Percentiles rank a stretch among this genome's conserved stretches.
Evolutionary conservation across 2,797 vertebrate species (phyloP).

Genomic region (Oreochromis mossambicus): DNA sequence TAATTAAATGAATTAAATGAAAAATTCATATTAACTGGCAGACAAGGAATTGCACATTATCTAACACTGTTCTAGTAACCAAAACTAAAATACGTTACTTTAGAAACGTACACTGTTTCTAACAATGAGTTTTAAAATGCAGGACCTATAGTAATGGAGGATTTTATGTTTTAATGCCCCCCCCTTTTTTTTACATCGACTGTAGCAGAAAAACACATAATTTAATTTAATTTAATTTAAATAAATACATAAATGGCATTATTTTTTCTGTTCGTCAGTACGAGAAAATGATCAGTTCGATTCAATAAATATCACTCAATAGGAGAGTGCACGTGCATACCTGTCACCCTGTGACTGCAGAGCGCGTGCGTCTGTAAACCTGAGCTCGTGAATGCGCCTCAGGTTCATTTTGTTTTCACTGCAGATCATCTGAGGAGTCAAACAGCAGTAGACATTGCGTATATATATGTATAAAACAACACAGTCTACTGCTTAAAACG

Average conservation of each 20-base stretch:
- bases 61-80: not conserved
- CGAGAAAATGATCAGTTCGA: not conserved
- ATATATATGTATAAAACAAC: no score
- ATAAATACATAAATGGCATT: not conserved
- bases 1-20: not conserved
- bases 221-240: not conserved
- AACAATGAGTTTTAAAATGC: not conserved
- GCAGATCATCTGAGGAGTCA: not conserved
- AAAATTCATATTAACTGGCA: no score
- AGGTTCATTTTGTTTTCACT: not conserved
- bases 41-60: not conserved
- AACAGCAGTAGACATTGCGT: not conserved
- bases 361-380: not conserved
- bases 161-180: not conserved
- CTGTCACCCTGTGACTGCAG: not conserved
- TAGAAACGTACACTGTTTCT: fast-evolving
- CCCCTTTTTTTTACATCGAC: not conserved
- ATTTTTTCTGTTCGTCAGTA: not conserved
- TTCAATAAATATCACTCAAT: not conserved
- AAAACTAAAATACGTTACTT: not conserved
- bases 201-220: not conserved
- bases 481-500: not conserved
- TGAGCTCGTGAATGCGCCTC: not conserved
- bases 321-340: not conserved
- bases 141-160: not conserved